These are phyloP conservation scores for Rhizomys pruinosus DNA, from an alignment of 2,113 vertebrate species.

Conservation along the genomic window DNA sequence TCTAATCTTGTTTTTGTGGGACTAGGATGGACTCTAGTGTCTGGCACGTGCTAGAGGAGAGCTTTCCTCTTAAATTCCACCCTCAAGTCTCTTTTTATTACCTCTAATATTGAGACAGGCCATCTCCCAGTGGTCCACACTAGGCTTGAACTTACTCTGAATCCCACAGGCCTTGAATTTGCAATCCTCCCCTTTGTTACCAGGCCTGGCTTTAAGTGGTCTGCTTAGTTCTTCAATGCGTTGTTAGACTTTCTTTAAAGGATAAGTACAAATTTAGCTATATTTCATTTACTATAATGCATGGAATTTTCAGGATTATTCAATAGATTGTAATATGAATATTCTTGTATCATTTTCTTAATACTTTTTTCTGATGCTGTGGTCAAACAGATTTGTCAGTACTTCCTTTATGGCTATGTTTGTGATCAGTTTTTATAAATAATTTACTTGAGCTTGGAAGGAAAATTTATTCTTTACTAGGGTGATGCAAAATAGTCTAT, in stretches of 20 bases:
- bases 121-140: no score
- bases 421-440: slow-evolving; percentile 27
- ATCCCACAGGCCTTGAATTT: not conserved
- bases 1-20: no score
- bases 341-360: not conserved
- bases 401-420: not conserved
- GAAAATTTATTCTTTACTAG: not conserved
- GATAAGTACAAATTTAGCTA: not conserved
- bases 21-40: no score
- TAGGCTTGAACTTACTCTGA: not conserved
- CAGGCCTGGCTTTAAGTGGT: not conserved
- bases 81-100: no score
- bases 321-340: not conserved
- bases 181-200: not conserved
- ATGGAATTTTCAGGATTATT: not conserved
- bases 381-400: slow-evolving; percentile 16
- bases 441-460: slow-evolving; percentile 8
- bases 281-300: not conserved
- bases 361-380: not conserved
- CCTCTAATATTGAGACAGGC: no score
- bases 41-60: no score
- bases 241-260: not conserved
- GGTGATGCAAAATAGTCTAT: not conserved
- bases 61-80: no score
- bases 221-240: not conserved